Evolutionary conservation across 2,888 invertebrate genomes (phyloP), one percentile per base, ranked within the genome.

Genomic region (Drosophila prolongata): DNA sequence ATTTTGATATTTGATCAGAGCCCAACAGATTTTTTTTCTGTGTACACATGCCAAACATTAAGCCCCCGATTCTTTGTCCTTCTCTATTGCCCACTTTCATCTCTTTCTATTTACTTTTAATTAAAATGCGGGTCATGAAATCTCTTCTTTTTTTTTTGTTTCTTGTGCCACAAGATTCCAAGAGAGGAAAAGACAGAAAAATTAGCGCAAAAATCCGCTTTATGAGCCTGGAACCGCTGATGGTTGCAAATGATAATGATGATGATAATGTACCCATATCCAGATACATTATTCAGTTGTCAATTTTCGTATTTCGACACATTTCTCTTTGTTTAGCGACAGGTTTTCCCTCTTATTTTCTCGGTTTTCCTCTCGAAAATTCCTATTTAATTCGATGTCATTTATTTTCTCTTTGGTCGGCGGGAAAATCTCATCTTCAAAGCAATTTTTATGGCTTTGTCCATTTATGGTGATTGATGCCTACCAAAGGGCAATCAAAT

Each of bases 111-210:
- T 85, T 85, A 75, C 81, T 89, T 83, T 89, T 89, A 85, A 85
- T 85, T 85, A 85, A 85, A 85, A 85, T 85, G 89, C 85, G 85
- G 84, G 87, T 87, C 89, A 85, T 78, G 85, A 61, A 79, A 44
- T 74, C 73, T 70, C 66, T 60, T 38, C 52, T 57, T 53, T 38
- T 54, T 57, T 53, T 42, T 43, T 27, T 8, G 40, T 24, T 27
- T 37, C 68, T 58, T 13, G 34, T 47, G 53, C 67, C 55, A 65
- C 71, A 74, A 86, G 87, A 80, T 80, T 84, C 53, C 30, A 76
- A 44, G 16, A 52, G 10, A 16, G 24, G 66, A n/a, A 35, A 27
- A 38, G 11, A 57, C 30, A 53, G 34, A 59, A 37, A 37, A 62
- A 68, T 75, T 74, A 74, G 79, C 76, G 62, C 76, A 62, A 69